A percentile compares a stretch with the other conserved stretches of the same genome.
phyloP scores from a whole-genome alignment of 1,140 invertebrate species.

The Drosophila kohkoa region DNA sequence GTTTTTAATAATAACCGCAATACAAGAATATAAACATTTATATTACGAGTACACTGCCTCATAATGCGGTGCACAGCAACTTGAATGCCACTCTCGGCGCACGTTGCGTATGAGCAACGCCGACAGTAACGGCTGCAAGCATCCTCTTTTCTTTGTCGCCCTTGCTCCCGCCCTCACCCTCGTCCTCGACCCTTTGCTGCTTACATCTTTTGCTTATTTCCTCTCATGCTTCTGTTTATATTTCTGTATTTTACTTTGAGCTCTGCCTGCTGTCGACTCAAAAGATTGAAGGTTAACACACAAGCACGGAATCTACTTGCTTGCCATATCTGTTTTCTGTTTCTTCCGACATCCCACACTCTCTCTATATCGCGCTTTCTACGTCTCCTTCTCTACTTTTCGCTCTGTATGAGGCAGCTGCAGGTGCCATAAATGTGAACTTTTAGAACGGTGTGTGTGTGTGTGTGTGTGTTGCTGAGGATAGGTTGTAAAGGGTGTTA shows the following conservation, averaged over 20 bases:
- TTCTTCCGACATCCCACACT: background rate
- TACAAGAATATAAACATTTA: slow-evolving; percentile 84
- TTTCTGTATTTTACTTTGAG: slow-evolving; percentile 69
- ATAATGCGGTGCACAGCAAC: slow-evolving; percentile 62
- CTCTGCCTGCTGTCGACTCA: slow-evolving; percentile 58
- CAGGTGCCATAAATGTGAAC: slow-evolving; percentile 78
- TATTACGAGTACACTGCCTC: slow-evolving; percentile 72
- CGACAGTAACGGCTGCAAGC: slow-evolving; percentile 13
- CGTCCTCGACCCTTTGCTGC: background rate
- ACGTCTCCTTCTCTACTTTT: background rate
- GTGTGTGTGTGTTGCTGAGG: background rate
- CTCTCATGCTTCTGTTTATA: slow-evolving; percentile 32
- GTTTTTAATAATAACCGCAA: slow-evolving; percentile 83
- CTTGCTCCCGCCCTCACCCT: background rate
- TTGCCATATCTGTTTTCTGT: slow-evolving; percentile 31
- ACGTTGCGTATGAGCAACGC: slow-evolving; percentile 66
- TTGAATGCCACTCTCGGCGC: slow-evolving; percentile 26
- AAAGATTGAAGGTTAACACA: slow-evolving; percentile 74
- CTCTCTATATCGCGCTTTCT: too few relatives aligned
- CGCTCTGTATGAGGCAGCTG: slow-evolving; percentile 46
- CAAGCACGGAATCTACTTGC: slow-evolving; percentile 24
- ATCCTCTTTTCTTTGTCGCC: background rate
- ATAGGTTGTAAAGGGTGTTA: slow-evolving; percentile 24
- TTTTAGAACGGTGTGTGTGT: slow-evolving; percentile 37
- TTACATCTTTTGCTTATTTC: slow-evolving; percentile 43